Evolutionary conservation across 1,140 invertebrate genomes (phyloP).

Genomic region (Augochlora pura): DNA sequence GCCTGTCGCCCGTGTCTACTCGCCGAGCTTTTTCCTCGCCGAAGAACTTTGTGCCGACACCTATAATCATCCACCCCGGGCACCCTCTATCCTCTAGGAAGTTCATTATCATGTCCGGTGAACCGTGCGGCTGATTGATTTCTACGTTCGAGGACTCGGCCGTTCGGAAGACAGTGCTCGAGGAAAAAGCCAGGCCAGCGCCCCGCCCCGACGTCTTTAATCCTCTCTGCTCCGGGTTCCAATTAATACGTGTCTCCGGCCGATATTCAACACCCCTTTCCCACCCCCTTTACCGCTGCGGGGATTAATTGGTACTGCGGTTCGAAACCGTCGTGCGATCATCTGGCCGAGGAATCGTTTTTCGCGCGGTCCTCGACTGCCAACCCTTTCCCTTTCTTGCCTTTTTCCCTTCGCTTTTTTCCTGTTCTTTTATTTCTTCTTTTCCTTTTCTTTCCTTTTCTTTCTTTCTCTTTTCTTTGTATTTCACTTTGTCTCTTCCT

Average conservation of each 20-base stretch:
- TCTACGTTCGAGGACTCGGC: not conserved
- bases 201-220: constrained; percentile 16
- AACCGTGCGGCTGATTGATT: not conserved
- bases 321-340: constrained; percentile 3
- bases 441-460: no score
- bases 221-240: constrained; percentile 47
- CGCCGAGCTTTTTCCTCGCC: not conserved
- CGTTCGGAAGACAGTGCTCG: not conserved
- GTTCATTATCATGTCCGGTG: not conserved
- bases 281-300: no score
- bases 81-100: not conserved
- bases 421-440: no score
- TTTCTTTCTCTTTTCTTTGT: no score
- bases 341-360: not conserved
- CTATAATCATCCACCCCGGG: not conserved
- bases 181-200: not conserved
- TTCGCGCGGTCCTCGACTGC: no score
- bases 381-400: no score
- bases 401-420: no score
- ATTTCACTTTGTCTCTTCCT: no score
- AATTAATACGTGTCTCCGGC: constrained; percentile 46
- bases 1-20: not conserved
- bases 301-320: constrained; percentile 23
- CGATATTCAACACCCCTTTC: constrained; percentile 17
- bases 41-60: not conserved